phyloP scores from a whole-genome alignment of 2,797 vertebrate genomes.

The Spinus pinus region DNA sequence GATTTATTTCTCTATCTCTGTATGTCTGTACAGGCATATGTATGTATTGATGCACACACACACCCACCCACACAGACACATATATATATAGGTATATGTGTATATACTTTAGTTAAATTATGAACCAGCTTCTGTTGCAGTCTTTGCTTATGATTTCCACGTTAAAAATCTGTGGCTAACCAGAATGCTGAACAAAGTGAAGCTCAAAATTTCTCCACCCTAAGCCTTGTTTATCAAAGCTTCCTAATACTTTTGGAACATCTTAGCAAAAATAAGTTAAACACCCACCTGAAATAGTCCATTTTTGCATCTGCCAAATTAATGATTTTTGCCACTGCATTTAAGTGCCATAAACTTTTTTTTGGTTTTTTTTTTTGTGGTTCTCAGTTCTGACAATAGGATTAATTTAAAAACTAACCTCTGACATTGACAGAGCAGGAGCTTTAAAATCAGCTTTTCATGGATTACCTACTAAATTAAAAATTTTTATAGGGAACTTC shows the following conservation, averaged over 20 bases:
- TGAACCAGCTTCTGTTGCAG: not conserved
- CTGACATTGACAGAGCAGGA: not conserved
- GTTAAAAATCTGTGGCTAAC: not conserved
- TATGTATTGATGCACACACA: not conserved
- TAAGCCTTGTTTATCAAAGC: not conserved
- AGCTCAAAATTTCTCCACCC: not conserved
- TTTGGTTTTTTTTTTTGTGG: not conserved
- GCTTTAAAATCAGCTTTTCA: not conserved
- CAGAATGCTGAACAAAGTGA: not conserved
- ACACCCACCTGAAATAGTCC: not conserved
- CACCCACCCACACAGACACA: no score
- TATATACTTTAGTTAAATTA: not conserved
- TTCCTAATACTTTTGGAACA: not conserved
- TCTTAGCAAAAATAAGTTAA: not conserved
- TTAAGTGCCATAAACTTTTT: not conserved
- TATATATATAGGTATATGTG: rapidly evolving
- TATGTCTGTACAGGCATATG: not conserved
- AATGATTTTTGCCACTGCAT: not conserved
- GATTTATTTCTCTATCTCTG: not conserved
- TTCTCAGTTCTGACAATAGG: not conserved
- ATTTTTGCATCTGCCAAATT: not conserved
- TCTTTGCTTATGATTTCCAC: not conserved
- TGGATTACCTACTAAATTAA: not conserved
- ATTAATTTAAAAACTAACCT: not conserved
- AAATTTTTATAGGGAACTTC: not conserved